Base-by-base conservation (phyloP, 2,113 vertebrate genomes). In the Plectropomus leopardus region DNA sequence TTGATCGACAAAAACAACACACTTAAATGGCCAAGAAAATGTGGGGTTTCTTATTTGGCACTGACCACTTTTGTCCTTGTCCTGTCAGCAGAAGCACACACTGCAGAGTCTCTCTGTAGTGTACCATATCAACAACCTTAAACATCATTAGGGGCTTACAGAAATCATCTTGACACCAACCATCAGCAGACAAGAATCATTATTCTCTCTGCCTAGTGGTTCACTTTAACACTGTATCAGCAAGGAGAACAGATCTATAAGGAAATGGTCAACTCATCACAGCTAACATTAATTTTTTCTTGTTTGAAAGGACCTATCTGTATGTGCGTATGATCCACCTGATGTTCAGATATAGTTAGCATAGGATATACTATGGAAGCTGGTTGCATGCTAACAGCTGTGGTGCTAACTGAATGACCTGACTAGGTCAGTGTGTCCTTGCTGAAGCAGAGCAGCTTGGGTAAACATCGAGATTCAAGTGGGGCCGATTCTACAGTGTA, bases 401-500 rank as follows among this genome's bases (percentile, higher is more conserved):
- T 32, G 63, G 42, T 54, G 26, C 14, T 44, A 32, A 42, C 36
- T 16, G 14, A 72, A 45, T 63, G 60, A 83, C 75, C 86, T 21
- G 72, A n/a, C 42, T 9, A 55, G 73, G 76, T 83, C 76, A 42
- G 74, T 7, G 32, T 57, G 82, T 65, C 84, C 76, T 84, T 86
- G 72, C 36, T 42, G 66, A 44, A 72, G 54, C 55, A 67, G 45
- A 83, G 65, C 44, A 71, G 3, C 24, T 5, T 28, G 42, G 28
- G 15, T 63, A 51, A 85, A 68, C 50, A 30, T 28, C 9, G 21
- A 80, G 48, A 26, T 48, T 40, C 34, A 79, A 73, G 55, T 6
- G 17, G 36, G 7, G 11, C 11, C n/a, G 59, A 34, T 32, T 75
- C 72, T 73, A 67, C 13, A 21, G 70, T 76, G 79, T 13, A 85